Evolutionary conservation across 2,797 vertebrate genomes (phyloP), one percentile per base, ranked within the genome.

Genomic region (Holocentrus rufus): DNA sequence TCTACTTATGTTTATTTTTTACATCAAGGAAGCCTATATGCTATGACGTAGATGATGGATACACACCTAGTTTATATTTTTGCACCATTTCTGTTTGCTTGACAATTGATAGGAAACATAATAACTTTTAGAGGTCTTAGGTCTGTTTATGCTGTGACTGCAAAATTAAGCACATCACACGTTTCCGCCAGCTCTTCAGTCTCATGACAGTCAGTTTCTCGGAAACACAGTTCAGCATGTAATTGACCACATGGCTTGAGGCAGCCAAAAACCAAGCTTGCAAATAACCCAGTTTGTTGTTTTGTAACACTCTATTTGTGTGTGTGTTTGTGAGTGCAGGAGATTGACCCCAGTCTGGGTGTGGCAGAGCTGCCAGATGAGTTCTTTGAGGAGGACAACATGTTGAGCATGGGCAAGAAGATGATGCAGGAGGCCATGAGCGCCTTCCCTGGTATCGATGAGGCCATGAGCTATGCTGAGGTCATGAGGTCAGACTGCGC

Each of bases 401-500:
- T 98, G 97, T 92, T 98, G 30, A 97, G 96, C 87, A 97, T 98
- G 97, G 97, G 97, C 59, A 98, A 98, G 90, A 98, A 98, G 89
- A 98, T 98, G 97, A 98, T 98, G 97, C 97, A 98, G 91, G 97
- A 98, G 77, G 97, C 97, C 54, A 98, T 98, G 96, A 98, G 96
- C 0, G 96, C 96, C 42, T 98, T 98, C 84, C 97, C 96, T 0
- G 97, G 97, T 72, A 98, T 98, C 0, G 97, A 98, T 0, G 96
- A 97, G 86, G 96, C 96, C 74, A 98, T 99, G 97, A 98, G 97
- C 92, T 98, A 98, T 0, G 96, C 96, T 0, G 96, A 97, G 84
- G 96, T 97, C 88, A 98, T 97, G 96, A 96, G 96, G 95, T 96
- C 65, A 80, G 88, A 47, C 5, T 4, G 1, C 8, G 22, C 17